phyloP scores from a whole-genome alignment of 2,888 invertebrate species.

The Eucera pruinosa region DNA sequence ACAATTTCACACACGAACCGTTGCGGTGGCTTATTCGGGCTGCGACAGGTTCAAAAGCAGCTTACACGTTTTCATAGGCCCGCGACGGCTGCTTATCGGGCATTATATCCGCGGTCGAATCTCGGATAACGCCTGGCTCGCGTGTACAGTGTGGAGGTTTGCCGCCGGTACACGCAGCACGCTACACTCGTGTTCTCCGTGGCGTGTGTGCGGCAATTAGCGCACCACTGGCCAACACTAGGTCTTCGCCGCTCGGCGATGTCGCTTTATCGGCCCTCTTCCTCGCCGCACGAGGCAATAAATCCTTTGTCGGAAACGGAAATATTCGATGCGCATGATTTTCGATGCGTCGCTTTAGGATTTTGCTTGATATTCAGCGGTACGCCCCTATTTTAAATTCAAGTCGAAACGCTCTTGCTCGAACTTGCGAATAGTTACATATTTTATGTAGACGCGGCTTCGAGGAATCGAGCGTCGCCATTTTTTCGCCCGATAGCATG shows the following conservation, averaged over 20 bases:
- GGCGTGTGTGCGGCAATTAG: slow-evolving; percentile 68
- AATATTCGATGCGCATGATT: slow-evolving; percentile 46
- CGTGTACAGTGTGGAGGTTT: slow-evolving; percentile 69
- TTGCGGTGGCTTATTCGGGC: neutral
- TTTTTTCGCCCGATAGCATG: slow-evolving; percentile 22
- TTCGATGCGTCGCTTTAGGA: slow-evolving; percentile 20
- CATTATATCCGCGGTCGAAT: slow-evolving; percentile 76
- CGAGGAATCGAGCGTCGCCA: slow-evolving; percentile 35
- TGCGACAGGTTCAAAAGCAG: neutral
- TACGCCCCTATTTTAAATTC: slow-evolving; percentile 50
- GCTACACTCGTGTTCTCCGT: slow-evolving; percentile 8
- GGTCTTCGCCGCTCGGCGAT: slow-evolving; percentile 26
- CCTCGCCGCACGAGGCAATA: slow-evolving; percentile 30
- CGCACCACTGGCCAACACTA: slow-evolving; percentile 29
- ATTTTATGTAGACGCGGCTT: slow-evolving; percentile 47
- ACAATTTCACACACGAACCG: neutral
- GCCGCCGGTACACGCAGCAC: slow-evolving; percentile 19
- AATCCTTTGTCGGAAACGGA: slow-evolving; percentile 46
- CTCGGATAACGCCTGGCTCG: slow-evolving; percentile 76
- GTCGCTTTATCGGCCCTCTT: slow-evolving; percentile 20
- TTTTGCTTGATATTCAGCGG: slow-evolving; percentile 52
- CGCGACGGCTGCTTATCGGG: slow-evolving; percentile 71
- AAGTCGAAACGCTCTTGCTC: slow-evolving; percentile 18
- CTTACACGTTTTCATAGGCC: slow-evolving; percentile 49
- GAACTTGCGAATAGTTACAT: slow-evolving; percentile 57